Conservation (phyloP, 2,888 invertebrate genomes). For the Cordilura impudica region DNA sequence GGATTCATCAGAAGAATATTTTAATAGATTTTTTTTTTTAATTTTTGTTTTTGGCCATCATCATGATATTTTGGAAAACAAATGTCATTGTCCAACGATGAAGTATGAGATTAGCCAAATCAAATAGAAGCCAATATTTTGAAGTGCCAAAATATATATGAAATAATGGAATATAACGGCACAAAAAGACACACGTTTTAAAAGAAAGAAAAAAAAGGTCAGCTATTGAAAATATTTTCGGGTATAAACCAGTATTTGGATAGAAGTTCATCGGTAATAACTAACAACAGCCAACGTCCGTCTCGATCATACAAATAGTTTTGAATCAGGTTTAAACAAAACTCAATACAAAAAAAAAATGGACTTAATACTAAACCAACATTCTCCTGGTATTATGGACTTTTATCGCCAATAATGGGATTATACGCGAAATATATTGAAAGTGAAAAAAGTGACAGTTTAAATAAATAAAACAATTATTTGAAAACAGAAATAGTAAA, state of each 20-base stretch:
- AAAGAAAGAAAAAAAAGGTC: slow-evolving; percentile 39
- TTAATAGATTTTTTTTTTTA: slow-evolving; percentile 4
- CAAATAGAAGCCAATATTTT: slow-evolving; percentile 70
- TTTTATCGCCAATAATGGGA: slow-evolving; percentile 48
- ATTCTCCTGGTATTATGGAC: slow-evolving; percentile 32
- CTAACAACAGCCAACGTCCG: slow-evolving; percentile 70
- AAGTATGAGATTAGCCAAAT: slow-evolving; percentile 74
- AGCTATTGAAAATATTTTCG: slow-evolving; percentile 56
- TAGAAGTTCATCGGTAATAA: slow-evolving; percentile 58
- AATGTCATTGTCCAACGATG: slow-evolving; percentile 63
- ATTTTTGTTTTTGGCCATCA: slow-evolving; percentile 49
- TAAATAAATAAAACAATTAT: slow-evolving; percentile 9
- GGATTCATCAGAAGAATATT: slow-evolving; percentile 55
- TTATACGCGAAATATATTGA: slow-evolving; percentile 51
- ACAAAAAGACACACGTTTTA: slow-evolving; percentile 33
- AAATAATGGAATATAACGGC: slow-evolving; percentile 53
- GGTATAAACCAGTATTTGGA: slow-evolving; percentile 55
- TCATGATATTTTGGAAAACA: slow-evolving; percentile 35
- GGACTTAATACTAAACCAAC: slow-evolving; percentile 39
- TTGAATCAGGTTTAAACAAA: slow-evolving; percentile 54
- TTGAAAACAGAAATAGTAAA: background rate
- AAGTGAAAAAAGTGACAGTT: background rate
- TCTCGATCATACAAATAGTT: slow-evolving; percentile 77
- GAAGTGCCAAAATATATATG: slow-evolving; percentile 59
- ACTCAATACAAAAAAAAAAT: slow-evolving; percentile 10